Percentiles rank a stretch among this genome's conserved stretches.
Conservation (phyloP, 1,140 invertebrate genomes). For the Platorchestia sp. region DNA sequence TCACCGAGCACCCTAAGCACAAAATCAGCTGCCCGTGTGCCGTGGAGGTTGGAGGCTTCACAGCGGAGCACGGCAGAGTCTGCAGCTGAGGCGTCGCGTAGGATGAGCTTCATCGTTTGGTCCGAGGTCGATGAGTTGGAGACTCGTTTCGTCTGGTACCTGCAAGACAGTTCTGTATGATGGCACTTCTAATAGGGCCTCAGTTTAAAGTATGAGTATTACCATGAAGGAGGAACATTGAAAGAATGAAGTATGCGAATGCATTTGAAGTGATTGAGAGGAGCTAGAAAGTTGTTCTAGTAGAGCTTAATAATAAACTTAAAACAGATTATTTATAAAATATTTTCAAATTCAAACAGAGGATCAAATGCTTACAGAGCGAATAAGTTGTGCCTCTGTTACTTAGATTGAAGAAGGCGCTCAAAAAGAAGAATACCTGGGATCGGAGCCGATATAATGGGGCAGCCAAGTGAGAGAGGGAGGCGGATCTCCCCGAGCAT, state of each 20-base stretch:
- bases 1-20: conserved; percentile 94
- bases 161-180: neutral
- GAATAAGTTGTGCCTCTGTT: neutral
- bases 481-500: conserved; percentile 78
- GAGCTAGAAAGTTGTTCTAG: neutral
- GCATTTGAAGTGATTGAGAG: no score
- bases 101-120: neutral
- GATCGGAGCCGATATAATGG: conserved; percentile 72
- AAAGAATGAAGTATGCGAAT: no score
- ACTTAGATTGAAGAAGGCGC: neutral
- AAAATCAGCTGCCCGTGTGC: conserved; percentile 93
- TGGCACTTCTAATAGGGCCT: neutral
- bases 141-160: neutral
- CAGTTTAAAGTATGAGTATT: neutral
- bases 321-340: neutral
- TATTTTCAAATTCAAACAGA: neutral
- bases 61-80: conserved; percentile 96
- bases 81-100: neutral
- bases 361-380: neutral
- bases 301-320: neutral
- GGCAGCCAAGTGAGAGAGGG: conserved; percentile 83
- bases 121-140: neutral
- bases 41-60: conserved; percentile 93
- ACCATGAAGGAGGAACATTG: no score
- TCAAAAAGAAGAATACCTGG: conserved; percentile 54